Percentiles rank a stretch among this genome's conserved stretches.
phyloP scores from a whole-genome alignment of 1,140 invertebrate species.

The Magallana ariakensis region DNA sequence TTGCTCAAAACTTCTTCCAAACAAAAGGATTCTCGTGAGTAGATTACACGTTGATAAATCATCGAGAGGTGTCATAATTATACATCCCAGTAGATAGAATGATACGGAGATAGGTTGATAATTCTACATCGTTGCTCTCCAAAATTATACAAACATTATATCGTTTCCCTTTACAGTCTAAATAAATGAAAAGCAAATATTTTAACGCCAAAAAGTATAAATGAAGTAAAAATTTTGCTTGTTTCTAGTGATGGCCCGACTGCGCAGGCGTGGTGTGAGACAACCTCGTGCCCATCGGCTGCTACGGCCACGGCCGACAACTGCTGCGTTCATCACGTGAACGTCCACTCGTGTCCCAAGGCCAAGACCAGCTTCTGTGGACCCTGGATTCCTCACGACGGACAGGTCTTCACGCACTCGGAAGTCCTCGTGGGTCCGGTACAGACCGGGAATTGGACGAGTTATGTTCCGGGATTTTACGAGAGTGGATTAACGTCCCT shows the following conservation, averaged over 20 bases:
- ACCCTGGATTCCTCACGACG: conserved; percentile 70
- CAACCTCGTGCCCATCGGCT: conserved; percentile 61
- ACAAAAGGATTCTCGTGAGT: conserved; percentile 37
- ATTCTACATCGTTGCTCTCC: too few relatives aligned
- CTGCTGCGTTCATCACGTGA: conserved; percentile 74
- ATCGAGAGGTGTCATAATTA: too few relatives aligned
- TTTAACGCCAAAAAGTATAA: too few relatives aligned
- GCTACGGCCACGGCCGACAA: conserved; percentile 61
- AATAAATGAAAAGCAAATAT: too few relatives aligned
- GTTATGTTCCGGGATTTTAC: conserved; percentile 64
- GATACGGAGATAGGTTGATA: too few relatives aligned
- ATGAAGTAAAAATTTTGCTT: too few relatives aligned
- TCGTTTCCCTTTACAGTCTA: too few relatives aligned
- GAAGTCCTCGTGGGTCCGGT: conserved; percentile 62
- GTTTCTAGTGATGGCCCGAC: conserved; percentile 52
- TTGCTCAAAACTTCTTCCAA: conserved; percentile 50
- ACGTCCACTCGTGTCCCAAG: conserved; percentile 71
- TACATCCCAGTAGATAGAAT: too few relatives aligned
- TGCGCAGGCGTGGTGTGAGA: conserved; percentile 70
- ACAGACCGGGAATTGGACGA: conserved; percentile 67
- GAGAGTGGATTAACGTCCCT: conserved; percentile 62
- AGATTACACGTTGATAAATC: too few relatives aligned
- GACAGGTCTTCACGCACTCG: conserved; percentile 70
- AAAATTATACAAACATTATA: too few relatives aligned
- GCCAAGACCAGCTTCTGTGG: conserved; percentile 66